Conservation (phyloP, 2,888 invertebrate genomes). For the Drosophila greeni region DNA sequence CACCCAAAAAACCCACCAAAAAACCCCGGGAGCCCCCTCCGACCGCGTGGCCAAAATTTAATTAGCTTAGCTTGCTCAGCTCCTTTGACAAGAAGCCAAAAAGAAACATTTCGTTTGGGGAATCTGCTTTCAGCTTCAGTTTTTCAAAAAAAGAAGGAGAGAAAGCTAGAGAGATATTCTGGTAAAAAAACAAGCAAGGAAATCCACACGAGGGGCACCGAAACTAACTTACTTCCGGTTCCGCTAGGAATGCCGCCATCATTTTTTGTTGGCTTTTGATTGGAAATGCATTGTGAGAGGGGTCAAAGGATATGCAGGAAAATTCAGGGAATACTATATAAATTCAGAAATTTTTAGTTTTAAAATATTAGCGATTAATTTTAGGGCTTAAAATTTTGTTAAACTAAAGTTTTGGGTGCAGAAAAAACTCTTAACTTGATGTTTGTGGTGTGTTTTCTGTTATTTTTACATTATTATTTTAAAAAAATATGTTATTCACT, state of each 20-base stretch:
- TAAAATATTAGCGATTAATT: not conserved
- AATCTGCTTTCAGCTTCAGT: slow-evolving; percentile 4
- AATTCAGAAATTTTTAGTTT: not conserved
- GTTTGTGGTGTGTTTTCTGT: no score
- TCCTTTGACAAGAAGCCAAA: slow-evolving; percentile 56
- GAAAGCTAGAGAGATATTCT: not conserved
- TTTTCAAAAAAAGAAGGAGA: not conserved
- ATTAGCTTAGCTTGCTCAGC: slow-evolving; percentile 62
- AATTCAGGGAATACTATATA: no score
- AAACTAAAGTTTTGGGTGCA: not conserved
- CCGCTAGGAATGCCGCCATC: not conserved
- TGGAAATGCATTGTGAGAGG: no score
- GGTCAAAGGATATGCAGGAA: no score
- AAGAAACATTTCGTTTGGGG: slow-evolving; percentile 25
- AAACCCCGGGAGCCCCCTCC: slow-evolving; percentile 28
- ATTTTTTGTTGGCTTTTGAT: slow-evolving; percentile 11
- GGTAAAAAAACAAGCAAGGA: slow-evolving; percentile 12
- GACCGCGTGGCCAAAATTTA: slow-evolving; percentile 60
- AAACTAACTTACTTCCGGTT: slow-evolving; percentile 32
- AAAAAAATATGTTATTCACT: no score
- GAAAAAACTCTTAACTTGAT: not conserved
- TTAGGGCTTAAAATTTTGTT: not conserved
- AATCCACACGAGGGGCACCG: slow-evolving; percentile 13
- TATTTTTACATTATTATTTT: not conserved
- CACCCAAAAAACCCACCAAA: not conserved